A percentile compares a stretch with the other conserved stretches of the same genome.
These are phyloP conservation scores for Acanthis flammea DNA, from an alignment of 2,797 vertebrate species.

Conservation along the genomic window DNA sequence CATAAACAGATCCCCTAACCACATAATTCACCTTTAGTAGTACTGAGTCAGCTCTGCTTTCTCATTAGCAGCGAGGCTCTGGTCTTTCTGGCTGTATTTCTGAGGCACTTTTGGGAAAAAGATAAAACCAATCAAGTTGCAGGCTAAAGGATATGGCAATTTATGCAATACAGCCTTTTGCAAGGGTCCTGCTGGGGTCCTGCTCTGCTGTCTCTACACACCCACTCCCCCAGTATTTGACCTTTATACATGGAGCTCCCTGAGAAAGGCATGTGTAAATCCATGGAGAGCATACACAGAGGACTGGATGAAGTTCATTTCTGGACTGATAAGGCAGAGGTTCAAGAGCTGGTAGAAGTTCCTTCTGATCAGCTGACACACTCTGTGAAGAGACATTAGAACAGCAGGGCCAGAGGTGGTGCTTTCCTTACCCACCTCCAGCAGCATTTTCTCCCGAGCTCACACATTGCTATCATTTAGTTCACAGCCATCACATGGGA, in stretches of 20 bases:
- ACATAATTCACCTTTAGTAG: slow-evolving; percentile 50
- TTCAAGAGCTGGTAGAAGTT: background rate
- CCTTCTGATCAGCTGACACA: background rate
- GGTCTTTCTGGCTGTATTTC: background rate
- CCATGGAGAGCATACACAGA: background rate
- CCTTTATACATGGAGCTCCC: background rate
- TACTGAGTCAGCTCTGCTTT: background rate
- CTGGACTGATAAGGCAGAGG: background rate
- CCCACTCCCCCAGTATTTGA: background rate
- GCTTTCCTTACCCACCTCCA: background rate
- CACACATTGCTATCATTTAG: background rate
- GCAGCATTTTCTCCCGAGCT: background rate
- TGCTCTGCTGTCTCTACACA: background rate
- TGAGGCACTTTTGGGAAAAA: background rate
- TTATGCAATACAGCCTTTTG: background rate
- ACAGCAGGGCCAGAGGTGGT: background rate
- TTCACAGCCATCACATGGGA: background rate
- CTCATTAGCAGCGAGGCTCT: background rate
- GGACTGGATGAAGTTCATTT: background rate
- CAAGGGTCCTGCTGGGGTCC: background rate
- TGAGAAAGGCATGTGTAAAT: background rate
- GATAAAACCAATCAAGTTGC: background rate
- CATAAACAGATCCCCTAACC: slow-evolving; percentile 50
- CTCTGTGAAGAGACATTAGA: background rate
- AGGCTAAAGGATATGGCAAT: background rate